phyloP scores from a whole-genome alignment of 2,797 vertebrate genomes.

The Ctenosaura bakeri region DNA sequence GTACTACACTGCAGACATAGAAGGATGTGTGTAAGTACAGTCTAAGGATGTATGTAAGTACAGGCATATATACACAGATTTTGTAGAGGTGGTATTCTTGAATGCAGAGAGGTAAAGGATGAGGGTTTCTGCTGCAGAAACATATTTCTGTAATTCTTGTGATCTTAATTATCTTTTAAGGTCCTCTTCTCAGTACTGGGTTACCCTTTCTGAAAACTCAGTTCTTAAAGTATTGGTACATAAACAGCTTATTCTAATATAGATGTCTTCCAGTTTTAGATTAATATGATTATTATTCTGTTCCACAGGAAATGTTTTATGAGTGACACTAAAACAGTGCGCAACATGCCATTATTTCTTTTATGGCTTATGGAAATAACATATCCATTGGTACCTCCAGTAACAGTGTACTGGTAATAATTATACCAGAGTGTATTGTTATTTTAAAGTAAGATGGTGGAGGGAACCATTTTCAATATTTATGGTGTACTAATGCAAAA shows the following conservation, averaged over 20 bases:
- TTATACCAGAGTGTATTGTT: slow-evolving; percentile 31
- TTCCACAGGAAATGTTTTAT: slow-evolving; percentile 60
- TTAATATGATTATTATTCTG: slow-evolving; percentile 38
- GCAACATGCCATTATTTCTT: not conserved
- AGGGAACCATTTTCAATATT: slow-evolving; percentile 37
- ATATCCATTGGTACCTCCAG: slow-evolving; percentile 41
- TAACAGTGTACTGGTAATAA: slow-evolving; percentile 39
- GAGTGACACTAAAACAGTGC: slow-evolving; percentile 22
- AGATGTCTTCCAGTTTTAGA: slow-evolving; percentile 2
- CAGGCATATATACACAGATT: not conserved
- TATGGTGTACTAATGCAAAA: slow-evolving; percentile 40
- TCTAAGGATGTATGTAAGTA: no score
- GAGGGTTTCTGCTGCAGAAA: not conserved
- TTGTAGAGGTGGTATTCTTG: not conserved
- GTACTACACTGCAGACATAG: not conserved
- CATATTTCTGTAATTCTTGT: not conserved
- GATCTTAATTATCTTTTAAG: not conserved
- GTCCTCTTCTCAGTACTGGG: not conserved
- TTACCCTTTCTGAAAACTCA: not conserved
- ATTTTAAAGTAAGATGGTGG: slow-evolving; percentile 47
- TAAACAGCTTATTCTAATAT: slow-evolving; percentile 45
- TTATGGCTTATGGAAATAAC: slow-evolving; percentile 52
- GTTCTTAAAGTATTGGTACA: slow-evolving; percentile 56
- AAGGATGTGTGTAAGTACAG: no score
- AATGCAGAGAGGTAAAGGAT: not conserved